Evolutionary conservation across 2,113 vertebrate species (phyloP).

Genomic region (Mionectes macconnelli): DNA sequence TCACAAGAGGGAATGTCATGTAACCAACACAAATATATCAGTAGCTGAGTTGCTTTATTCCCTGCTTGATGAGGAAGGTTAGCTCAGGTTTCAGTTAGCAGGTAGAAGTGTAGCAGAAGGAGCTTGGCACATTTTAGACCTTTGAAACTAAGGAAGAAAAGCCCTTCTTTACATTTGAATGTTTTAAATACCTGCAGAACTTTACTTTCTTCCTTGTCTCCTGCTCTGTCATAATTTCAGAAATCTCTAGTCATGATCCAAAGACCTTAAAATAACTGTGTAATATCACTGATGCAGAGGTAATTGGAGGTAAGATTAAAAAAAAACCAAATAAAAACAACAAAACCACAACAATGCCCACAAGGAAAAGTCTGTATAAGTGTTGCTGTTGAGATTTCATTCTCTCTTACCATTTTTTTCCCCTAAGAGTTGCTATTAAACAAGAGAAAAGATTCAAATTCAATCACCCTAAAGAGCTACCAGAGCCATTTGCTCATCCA

Average conservation of each 20-base stretch:
- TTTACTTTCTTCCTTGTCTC: neutral
- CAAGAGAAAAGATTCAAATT: neutral
- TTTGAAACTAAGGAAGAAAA: neutral
- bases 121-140: neutral
- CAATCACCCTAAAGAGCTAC: neutral
- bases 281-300: neutral
- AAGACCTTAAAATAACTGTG: neutral
- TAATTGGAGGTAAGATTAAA: neutral
- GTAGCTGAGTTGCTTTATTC: neutral
- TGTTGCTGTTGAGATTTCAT: neutral
- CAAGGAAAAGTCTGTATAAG: neutral
- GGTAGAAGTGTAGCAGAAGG: neutral
- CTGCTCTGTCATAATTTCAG: neutral
- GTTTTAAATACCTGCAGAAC: neutral
- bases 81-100: neutral
- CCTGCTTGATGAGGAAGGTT: neutral
- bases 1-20: neutral
- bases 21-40: neutral
- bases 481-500: neutral
- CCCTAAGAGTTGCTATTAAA: neutral
- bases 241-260: neutral
- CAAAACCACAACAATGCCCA: neutral
- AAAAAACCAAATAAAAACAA: neutral
- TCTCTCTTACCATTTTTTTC: neutral
- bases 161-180: neutral